These are phyloP conservation scores for Pelobates cultripes DNA, from an alignment of 2,797 vertebrate genomes.

Conservation along the genomic window DNA sequence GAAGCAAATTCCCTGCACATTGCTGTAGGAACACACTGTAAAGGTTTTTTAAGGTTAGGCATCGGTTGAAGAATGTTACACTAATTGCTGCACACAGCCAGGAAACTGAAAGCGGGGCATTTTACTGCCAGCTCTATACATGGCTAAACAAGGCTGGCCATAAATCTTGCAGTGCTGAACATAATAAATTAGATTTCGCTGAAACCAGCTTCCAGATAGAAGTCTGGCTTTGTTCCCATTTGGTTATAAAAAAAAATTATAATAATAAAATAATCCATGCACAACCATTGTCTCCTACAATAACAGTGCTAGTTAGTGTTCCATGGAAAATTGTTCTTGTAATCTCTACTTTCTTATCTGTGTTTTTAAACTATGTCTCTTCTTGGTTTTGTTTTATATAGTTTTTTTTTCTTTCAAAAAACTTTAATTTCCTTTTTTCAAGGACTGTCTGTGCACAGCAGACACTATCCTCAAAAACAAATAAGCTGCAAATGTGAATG, in stretches of 20 bases:
- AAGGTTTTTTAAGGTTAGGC: conserved; percentile 36
- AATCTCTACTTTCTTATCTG: not conserved
- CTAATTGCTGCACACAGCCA: conserved; percentile 59
- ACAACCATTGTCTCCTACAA: conserved; percentile 15
- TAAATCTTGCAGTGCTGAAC: conserved; percentile 60
- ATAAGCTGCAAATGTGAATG: too few species aligned
- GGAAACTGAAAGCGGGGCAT: conserved; percentile 57
- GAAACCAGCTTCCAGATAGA: conserved; percentile 62
- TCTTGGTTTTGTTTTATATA: too few species aligned
- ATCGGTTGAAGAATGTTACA: conserved; percentile 32
- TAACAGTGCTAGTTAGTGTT: not conserved
- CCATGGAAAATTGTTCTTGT: not conserved
- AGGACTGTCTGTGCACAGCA: too few species aligned
- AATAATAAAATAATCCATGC: conserved; percentile 16
- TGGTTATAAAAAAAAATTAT: not conserved
- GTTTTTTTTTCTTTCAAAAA: too few species aligned
- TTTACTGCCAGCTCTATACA: conserved; percentile 53
- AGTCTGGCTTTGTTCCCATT: conserved; percentile 59
- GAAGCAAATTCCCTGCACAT: conserved; percentile 44
- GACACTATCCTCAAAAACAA: too few species aligned
- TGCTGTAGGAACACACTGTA: conserved; percentile 46
- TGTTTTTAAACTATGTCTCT: too few species aligned
- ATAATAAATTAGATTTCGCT: conserved; percentile 60
- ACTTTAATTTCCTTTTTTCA: too few species aligned
- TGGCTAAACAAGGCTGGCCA: conserved; percentile 60